Conservation (phyloP, 2,797 vertebrate species). For the Molossus alvarezi region DNA sequence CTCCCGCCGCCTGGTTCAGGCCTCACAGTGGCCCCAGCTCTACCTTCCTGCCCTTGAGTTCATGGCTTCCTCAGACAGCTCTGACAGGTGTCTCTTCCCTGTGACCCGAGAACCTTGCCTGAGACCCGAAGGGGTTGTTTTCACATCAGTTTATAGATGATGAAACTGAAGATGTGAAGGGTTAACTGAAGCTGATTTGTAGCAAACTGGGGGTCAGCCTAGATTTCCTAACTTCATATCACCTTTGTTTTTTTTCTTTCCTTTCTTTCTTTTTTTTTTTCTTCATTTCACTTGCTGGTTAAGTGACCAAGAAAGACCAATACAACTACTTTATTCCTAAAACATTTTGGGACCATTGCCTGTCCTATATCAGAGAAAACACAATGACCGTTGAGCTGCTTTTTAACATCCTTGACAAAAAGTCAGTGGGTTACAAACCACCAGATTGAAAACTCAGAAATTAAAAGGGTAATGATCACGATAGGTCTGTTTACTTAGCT, state of each 20-base stretch:
- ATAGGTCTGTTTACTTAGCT: not conserved
- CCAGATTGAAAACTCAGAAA: not conserved
- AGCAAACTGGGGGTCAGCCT: conserved; percentile 28
- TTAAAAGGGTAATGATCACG: not conserved
- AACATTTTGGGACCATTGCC: conserved; percentile 43
- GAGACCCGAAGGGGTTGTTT: not conserved
- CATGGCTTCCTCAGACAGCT: not conserved
- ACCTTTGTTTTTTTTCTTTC: not conserved
- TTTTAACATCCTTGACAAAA: conserved; percentile 68
- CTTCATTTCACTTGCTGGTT: conserved; percentile 69
- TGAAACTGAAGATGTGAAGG: conserved; percentile 25
- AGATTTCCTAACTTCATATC: conserved; percentile 67
- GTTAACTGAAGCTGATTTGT: conserved; percentile 56
- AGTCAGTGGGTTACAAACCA: conserved; percentile 33
- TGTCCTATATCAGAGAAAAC: conserved; percentile 60
- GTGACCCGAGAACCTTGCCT: conserved; percentile 18
- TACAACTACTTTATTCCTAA: conserved; percentile 70
- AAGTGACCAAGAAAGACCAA: conserved; percentile 73
- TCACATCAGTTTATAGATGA: conserved; percentile 61
- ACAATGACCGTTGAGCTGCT: conserved; percentile 56
- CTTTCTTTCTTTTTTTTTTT: too few relatives aligned
- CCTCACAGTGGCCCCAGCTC: not conserved
- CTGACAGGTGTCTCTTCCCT: not conserved
- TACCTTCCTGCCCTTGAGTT: not conserved
- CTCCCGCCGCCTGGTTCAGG: fast-evolving